Evolutionary conservation across 2,888 invertebrate species (phyloP).

Genomic region (Conus canariensis): DNA sequence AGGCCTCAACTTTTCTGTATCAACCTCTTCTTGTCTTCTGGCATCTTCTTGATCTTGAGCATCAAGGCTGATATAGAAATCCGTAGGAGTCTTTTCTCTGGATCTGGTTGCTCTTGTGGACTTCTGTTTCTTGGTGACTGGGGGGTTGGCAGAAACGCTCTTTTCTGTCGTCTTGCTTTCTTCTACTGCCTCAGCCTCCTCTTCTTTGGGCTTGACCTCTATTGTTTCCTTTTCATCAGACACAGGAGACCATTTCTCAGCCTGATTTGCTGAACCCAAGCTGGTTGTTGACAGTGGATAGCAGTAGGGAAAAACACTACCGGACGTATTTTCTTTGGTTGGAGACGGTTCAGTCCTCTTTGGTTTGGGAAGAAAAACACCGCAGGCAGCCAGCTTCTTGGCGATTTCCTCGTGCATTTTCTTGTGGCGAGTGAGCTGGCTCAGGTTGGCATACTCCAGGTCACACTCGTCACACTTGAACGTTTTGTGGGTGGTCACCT

Average conservation of each 20-base stretch:
- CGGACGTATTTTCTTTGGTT: not conserved
- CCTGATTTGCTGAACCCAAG: not conserved
- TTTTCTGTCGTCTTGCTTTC: not conserved
- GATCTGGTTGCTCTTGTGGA: not conserved
- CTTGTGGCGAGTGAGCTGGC: slow-evolving; percentile 19
- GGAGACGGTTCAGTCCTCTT: not conserved
- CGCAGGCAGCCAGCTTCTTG: slow-evolving; percentile 29
- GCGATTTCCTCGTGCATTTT: slow-evolving; percentile 35
- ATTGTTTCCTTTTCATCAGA: not conserved
- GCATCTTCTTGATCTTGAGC: not conserved
- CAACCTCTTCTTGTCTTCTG: not conserved
- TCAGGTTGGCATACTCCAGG: slow-evolving; percentile 6
- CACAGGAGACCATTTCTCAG: not conserved
- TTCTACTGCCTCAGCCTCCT: not conserved
- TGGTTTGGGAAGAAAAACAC: slow-evolving; percentile 26
- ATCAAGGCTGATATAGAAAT: not conserved
- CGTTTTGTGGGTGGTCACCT: not conserved
- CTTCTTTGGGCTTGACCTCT: not conserved
- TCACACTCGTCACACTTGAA: slow-evolving; percentile 39
- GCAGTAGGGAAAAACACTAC: not conserved
- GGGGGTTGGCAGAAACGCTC: not conserved
- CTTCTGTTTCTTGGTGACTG: not conserved
- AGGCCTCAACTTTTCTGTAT: too few relatives aligned
- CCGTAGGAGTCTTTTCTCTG: not conserved
- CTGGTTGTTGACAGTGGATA: not conserved